Percentiles rank a stretch among this genome's conserved stretches.
These are phyloP conservation scores for Ryuthela nishihirai DNA, from an alignment of 2,888 invertebrate species.

Conservation along the genomic window DNA sequence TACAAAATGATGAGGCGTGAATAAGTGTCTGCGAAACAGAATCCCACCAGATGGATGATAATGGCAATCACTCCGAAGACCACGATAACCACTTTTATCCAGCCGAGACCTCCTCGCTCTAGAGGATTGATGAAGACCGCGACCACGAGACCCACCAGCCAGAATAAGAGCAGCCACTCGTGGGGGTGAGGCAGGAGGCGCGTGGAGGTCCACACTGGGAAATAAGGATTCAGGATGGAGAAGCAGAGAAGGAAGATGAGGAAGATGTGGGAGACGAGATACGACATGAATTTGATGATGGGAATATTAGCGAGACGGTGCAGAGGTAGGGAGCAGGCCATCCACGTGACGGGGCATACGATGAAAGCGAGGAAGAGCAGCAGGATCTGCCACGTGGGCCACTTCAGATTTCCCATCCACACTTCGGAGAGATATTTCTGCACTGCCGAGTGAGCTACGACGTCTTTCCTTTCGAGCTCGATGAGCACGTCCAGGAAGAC, in stretches of 20 bases:
- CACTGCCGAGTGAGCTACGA: slow-evolving; percentile 92
- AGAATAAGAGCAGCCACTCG: slow-evolving; percentile 91
- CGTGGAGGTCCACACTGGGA: slow-evolving; percentile 50
- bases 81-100: slow-evolving; percentile 60
- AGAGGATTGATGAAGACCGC: slow-evolving; percentile 97
- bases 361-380: slow-evolving; percentile 88
- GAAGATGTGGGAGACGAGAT: slow-evolving; percentile 96
- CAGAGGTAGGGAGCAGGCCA: slow-evolving; percentile 89
- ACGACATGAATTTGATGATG: slow-evolving; percentile 99
- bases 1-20: slow-evolving; percentile 79
- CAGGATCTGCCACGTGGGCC: slow-evolving; percentile 93
- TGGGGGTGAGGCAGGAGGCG: slow-evolving; percentile 86
- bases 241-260: slow-evolving; percentile 88
- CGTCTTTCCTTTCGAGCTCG: slow-evolving; percentile 96
- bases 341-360: slow-evolving; percentile 92
- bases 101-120: slow-evolving; percentile 93
- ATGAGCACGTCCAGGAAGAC: slow-evolving; percentile 95
- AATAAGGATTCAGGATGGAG: slow-evolving; percentile 57
- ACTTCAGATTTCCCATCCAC: slow-evolving; percentile 95
- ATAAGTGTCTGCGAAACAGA: slow-evolving; percentile 45
- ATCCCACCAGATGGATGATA: slow-evolving; percentile 77
- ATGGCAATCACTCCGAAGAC: slow-evolving; percentile 82
- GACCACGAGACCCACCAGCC: slow-evolving; percentile 89
- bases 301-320: slow-evolving; percentile 97
- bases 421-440: slow-evolving; percentile 72